Conservation (phyloP, 2,888 invertebrate species). For the Xestia xanthographa region DNA sequence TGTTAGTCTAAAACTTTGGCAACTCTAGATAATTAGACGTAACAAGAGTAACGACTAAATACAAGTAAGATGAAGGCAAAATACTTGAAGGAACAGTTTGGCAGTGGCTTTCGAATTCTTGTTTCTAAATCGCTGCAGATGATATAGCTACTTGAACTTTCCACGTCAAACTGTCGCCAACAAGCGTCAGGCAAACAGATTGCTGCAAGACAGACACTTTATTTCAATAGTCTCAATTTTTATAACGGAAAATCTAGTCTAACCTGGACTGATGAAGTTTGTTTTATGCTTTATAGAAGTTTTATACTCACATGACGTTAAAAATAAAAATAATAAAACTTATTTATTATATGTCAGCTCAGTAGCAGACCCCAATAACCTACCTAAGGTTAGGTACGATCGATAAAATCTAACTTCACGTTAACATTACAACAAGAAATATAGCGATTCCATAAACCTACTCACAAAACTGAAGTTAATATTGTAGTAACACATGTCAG, state of each 20-base stretch:
- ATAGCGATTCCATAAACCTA: constrained; percentile 10
- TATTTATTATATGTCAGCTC: not conserved
- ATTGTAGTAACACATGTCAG: constrained; percentile 35
- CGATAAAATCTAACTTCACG: not conserved
- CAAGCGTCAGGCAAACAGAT: not conserved
- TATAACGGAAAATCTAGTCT: not conserved
- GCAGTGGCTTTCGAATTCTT: constrained; percentile 10
- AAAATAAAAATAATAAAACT: not conserved
- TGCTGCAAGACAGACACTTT: not conserved
- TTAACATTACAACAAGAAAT: constrained; percentile 4
- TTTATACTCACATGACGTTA: not conserved
- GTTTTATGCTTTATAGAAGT: not conserved
- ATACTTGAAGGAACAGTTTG: constrained; percentile 6
- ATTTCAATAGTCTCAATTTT: not conserved
- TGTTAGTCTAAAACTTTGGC: constrained; percentile 28
- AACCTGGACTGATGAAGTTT: not conserved
- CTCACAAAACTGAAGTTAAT: constrained; percentile 17
- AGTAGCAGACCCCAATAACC: too few species aligned
- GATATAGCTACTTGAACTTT: not conserved
- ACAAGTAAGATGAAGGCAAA: constrained; percentile 7
- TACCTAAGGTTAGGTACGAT: not conserved
- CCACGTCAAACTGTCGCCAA: not conserved
- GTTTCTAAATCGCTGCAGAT: constrained; percentile 12
- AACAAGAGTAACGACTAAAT: not conserved
- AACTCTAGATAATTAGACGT: constrained; percentile 13